Base-by-base conservation (phyloP, 2,888 invertebrate genomes). In the Orchesella flavescens region DNA sequence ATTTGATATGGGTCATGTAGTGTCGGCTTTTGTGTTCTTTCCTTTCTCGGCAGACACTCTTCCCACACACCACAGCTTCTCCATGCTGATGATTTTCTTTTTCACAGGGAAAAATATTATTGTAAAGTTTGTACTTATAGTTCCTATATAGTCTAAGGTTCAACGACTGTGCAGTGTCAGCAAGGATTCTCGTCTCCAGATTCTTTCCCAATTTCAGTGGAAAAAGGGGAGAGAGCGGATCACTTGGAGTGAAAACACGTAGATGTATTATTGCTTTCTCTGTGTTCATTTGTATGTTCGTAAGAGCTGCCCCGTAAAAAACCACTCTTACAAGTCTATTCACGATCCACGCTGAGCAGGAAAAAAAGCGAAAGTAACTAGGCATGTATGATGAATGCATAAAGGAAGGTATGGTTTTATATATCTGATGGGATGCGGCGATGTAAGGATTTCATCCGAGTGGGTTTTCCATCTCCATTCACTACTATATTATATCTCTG, bases 11-110 rank as follows among this genome's bases (percentile, higher is more conserved):
- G 75, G 75, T 55, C 75, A 75, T 75, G 34, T 55, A 53, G 24
- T 75, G 75, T 74, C 63, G 66, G 65, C 75, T 66, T 75, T 65
- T 74, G 61, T 65, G 65, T 75, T n/a, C n/a, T n/a, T 23, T 53
- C 55, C 24, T 53, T 49, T 61, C 24, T 57, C 55, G 34, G 55
- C 53, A 57, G 49, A 49, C n/a, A 15, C 49, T 49, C n/a, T n/a
- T 49, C n/a, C 12, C n/a, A 49, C 34, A 34, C 34, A 34, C 34
- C 34, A 34, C 34, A 34, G 34, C 34, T 34, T 34, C 34, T 49
- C n/a, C 49, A 49, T n/a, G 49, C 49, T 49, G 49, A 49, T 49
- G n/a, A n/a, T 61, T 59, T 46, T 57, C 21, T 19, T 46, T 19
- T 59, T 73, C 55, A 24, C 13, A 17, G 24, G n/a, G n/a, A 44